Base-by-base conservation (phyloP, 2,888 invertebrate species). In the Lepidocyrtoides sp. region DNA sequence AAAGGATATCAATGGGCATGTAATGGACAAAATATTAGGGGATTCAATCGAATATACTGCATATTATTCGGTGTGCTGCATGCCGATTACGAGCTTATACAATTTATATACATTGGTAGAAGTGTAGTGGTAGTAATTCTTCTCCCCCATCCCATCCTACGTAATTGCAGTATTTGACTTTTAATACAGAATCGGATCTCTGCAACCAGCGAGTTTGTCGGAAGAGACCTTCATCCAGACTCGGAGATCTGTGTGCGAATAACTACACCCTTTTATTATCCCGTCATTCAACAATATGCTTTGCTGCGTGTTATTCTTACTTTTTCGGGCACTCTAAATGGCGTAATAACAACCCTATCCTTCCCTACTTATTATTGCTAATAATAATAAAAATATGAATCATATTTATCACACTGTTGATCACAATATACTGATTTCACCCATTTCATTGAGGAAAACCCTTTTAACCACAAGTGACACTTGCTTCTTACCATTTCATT, bases 231-330 rank as follows among this genome's bases (percentile, higher is more conserved):
- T 23, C 41, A 57, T 57, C 36, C 32, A 32, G 66, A 32, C 17
- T 44, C 32, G 14, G n/a, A 10, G 17, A 23, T 14, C 51, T 86
- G 54, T 86, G 54, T 82, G 54, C 32, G 69, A 69, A 88, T 36
- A 89, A 72, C 66, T 60, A 20, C 29, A 89, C 83, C 83, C 89
- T 89, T 89, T 89, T 83, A 89, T 89, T 89, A 83, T 36, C 89
- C 89, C 44, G 89, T 89, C 89, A 89, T 66, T 89, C 89, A 89
- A 89, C 69, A 89, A 79, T 60, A 83, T 89, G 89, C 29, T 89
- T 20, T 57, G 2, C 36, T 36, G 36, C 36, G 8, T 36, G 60
- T 14, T 48, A 14, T 20, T 51, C 14, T n/a, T 51, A 48, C 89
- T 29, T 44, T 83, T 48, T 83, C 7, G n/a, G n/a, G 32, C 23